Percentiles rank a stretch among this genome's conserved stretches.
phyloP scores from a whole-genome alignment of 2,797 vertebrate species.

The Corythornis leucogaster region DNA sequence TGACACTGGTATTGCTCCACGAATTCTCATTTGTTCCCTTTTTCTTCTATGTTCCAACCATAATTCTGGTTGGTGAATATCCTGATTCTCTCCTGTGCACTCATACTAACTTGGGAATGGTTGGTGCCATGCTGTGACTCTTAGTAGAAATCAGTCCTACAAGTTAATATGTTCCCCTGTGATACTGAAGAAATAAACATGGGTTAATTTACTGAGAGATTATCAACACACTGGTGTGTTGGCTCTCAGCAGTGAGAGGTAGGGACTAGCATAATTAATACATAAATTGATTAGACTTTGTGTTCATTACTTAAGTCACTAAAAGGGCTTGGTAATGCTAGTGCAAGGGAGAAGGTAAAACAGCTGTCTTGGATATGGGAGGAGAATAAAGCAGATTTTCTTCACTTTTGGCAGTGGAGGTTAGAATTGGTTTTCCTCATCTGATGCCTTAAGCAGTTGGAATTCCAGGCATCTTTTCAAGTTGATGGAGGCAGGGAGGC shows the following conservation, averaged over 20 bases:
- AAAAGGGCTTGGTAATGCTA: background rate
- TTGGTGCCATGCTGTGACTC: rapidly evolving
- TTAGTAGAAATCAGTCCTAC: background rate
- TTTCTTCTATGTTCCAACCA: too few species aligned
- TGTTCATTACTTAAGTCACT: background rate
- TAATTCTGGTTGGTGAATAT: rapidly evolving
- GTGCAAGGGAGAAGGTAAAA: background rate
- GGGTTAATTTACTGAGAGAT: background rate
- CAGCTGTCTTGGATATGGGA: background rate
- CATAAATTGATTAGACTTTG: too few species aligned
- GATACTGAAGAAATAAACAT: background rate
- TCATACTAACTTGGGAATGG: rapidly evolving
- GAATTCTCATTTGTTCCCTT: background rate
- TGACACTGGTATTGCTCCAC: rapidly evolving
- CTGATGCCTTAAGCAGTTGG: background rate
- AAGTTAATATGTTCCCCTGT: background rate
- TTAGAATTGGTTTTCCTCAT: background rate
- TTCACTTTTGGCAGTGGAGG: background rate
- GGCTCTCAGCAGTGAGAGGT: too few species aligned
- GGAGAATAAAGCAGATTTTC: background rate
- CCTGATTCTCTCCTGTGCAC: background rate
- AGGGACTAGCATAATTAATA: too few species aligned
- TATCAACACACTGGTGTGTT: background rate
- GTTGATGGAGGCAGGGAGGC: background rate
- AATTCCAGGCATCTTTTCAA: background rate